Conservation (phyloP, 2,888 invertebrate genomes). For the Drosophila longiperda region DNA sequence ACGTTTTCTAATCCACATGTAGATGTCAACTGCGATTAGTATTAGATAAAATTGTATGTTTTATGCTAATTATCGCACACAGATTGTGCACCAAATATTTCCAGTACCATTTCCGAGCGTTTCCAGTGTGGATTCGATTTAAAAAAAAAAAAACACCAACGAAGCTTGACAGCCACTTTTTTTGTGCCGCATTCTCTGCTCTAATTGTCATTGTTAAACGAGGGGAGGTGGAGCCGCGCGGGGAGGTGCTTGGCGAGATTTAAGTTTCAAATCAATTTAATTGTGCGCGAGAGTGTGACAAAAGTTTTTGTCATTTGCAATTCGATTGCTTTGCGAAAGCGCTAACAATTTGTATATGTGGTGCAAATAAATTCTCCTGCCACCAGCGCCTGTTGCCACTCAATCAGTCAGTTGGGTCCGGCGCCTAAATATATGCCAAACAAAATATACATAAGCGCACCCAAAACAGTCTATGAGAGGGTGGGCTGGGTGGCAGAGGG, state of each 20-base stretch:
- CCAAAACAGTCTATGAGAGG: not conserved
- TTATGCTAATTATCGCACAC: constrained; percentile 28
- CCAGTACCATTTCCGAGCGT: not conserved
- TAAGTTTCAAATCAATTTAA: constrained; percentile 66
- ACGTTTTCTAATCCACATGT: constrained; percentile 46
- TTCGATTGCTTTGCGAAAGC: constrained; percentile 18
- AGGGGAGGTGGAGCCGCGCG: not conserved
- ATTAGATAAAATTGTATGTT: constrained; percentile 33
- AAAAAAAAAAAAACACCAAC: constrained; percentile 35
- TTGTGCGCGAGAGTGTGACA: constrained; percentile 68
- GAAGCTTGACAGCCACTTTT: constrained; percentile 44
- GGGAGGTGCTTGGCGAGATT: constrained; percentile 3
- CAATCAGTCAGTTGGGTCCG: not conserved
- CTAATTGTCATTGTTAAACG: constrained; percentile 61
- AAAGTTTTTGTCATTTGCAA: constrained; percentile 26
- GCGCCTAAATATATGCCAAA: constrained; percentile 50
- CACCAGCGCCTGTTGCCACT: constrained; percentile 35
- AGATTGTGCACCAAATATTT: constrained; percentile 13
- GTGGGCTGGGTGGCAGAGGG: not conserved
- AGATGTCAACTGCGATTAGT: constrained; percentile 14
- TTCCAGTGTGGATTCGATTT: constrained; percentile 16
- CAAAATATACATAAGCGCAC: constrained; percentile 10
- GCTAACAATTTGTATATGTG: constrained; percentile 62
- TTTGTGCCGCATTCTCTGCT: constrained; percentile 54
- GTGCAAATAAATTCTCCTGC: constrained; percentile 40